phyloP scores from a whole-genome alignment of 2,888 invertebrate genomes.

The Cephus pygmeus region DNA sequence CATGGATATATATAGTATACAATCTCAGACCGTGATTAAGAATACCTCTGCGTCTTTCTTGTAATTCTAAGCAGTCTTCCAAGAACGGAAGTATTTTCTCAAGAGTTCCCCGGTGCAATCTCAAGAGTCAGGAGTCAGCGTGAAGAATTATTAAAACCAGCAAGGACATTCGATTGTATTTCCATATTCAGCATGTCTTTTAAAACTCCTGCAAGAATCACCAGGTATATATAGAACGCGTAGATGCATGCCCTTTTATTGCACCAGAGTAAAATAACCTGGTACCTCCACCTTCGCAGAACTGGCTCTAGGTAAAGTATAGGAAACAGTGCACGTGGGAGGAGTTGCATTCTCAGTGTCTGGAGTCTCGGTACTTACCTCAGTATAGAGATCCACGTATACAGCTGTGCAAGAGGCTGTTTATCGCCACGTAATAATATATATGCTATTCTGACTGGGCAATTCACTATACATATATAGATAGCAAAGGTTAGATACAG shows the following conservation, averaged over 20 bases:
- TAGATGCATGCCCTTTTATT: neutral
- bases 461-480: neutral
- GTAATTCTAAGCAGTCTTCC: neutral
- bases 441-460: neutral
- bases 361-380: neutral
- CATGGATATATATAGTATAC: neutral
- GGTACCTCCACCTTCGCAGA: neutral
- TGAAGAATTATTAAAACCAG: neutral
- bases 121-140: neutral
- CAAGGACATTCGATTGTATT: neutral
- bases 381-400: neutral
- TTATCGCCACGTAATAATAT: neutral
- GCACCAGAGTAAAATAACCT: neutral
- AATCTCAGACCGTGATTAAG: neutral
- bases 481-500: conserved; percentile 50
- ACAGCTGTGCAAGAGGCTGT: neutral
- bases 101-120: neutral
- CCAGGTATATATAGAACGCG: neutral
- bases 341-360: neutral
- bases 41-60: neutral
- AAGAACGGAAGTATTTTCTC: neutral
- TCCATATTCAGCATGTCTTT: neutral
- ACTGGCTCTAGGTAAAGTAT: neutral
- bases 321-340: neutral
- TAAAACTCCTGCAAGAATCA: neutral